Conservation (phyloP, 2,888 invertebrate species). For the Agonopterix arenella region DNA sequence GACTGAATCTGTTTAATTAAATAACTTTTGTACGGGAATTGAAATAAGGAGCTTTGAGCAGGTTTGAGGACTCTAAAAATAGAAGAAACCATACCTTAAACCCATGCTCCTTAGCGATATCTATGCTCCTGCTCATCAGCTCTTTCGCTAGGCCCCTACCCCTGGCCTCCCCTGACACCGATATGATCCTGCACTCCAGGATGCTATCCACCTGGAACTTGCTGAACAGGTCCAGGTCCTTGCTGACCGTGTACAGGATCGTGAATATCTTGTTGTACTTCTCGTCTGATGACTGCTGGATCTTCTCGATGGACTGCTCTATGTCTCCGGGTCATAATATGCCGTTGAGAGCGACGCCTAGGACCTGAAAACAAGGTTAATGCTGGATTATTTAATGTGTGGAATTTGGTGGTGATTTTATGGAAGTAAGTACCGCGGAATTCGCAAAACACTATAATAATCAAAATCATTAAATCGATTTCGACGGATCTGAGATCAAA, state of each 20-base stretch:
- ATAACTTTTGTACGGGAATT: too few relatives aligned
- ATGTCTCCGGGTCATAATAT: constrained; percentile 83
- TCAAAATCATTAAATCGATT: too few relatives aligned
- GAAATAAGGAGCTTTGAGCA: too few relatives aligned
- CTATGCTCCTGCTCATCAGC: constrained; percentile 81
- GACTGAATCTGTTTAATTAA: too few relatives aligned
- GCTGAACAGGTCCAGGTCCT: constrained; percentile 81
- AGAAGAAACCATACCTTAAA: constrained; percentile 77
- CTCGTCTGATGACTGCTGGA: constrained; percentile 80
- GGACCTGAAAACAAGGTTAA: constrained; percentile 73
- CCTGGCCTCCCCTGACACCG: constrained; percentile 83
- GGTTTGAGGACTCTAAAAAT: too few relatives aligned
- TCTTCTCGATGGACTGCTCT: constrained; percentile 81
- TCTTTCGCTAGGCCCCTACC: constrained; percentile 86
- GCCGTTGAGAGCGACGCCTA: constrained; percentile 88
- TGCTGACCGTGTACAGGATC: constrained; percentile 83
- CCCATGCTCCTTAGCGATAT: constrained; percentile 79
- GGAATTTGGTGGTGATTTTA: too few relatives aligned
- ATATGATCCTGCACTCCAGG: constrained; percentile 88
- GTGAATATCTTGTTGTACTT: constrained; percentile 88
- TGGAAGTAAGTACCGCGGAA: too few relatives aligned
- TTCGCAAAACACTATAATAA: too few relatives aligned
- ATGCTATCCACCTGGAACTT: constrained; percentile 80
- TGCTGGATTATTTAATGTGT: too few relatives aligned
- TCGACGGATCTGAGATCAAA: too few relatives aligned